phyloP scores from a whole-genome alignment of 2,113 vertebrate species.

The Cheilinus undulatus region DNA sequence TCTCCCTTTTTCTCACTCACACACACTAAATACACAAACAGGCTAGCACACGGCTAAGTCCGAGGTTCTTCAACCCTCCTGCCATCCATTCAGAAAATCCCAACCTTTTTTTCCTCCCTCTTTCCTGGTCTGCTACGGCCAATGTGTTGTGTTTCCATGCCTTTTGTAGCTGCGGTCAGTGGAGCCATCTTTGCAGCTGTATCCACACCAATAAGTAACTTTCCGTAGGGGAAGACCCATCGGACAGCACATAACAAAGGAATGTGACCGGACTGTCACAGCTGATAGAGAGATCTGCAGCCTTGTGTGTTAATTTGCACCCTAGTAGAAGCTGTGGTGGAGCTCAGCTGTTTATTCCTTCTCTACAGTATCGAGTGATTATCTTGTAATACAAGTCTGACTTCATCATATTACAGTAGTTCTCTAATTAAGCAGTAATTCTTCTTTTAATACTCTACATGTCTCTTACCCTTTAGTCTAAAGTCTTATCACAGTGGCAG shows the following conservation, averaged over 20 bases:
- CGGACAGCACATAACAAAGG: constrained; percentile 69
- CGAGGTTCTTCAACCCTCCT: constrained; percentile 29
- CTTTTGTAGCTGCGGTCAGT: constrained; percentile 64
- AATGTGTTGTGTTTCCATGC: constrained; percentile 56
- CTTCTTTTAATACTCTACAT: not conserved
- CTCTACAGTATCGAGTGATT: constrained; percentile 37
- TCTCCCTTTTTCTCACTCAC: constrained; percentile 38
- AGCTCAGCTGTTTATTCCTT: constrained; percentile 52
- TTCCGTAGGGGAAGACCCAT: constrained; percentile 63
- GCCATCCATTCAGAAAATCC: constrained; percentile 57
- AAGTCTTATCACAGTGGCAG: not conserved
- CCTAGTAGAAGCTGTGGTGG: constrained; percentile 23
- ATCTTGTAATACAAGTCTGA: constrained; percentile 10
- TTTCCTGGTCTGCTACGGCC: constrained; percentile 21
- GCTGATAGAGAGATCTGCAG: constrained; percentile 66
- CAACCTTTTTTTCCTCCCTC: constrained; percentile 19
- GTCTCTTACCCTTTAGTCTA: not conserved
- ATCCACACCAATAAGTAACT: constrained; percentile 51
- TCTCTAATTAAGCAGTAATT: not conserved
- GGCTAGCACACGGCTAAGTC: constrained; percentile 20
- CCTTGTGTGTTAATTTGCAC: constrained; percentile 43
- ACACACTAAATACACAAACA: constrained; percentile 12
- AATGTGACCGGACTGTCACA: constrained; percentile 71
- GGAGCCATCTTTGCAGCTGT: constrained; percentile 65
- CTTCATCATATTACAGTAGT: not conserved